Evolutionary conservation across 2,113 vertebrate genomes (phyloP), one percentile per base, ranked within the genome.

Genomic region (Malaclemys terrapin): DNA sequence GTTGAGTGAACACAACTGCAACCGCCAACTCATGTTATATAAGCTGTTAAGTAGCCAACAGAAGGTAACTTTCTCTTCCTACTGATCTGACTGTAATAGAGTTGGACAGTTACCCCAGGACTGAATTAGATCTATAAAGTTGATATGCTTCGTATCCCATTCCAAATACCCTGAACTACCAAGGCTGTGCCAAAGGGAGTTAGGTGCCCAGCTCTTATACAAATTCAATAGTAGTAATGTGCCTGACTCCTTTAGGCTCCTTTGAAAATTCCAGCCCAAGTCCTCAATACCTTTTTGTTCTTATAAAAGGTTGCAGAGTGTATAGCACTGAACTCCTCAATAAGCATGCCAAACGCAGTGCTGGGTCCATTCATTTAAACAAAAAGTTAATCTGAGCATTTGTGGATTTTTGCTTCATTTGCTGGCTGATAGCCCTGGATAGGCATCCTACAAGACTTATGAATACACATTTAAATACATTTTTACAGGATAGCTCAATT

Each of bases 21-120:
- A 4, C 35, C 5, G 76, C 12, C n/a, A 52, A 14, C n/a, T 47
- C 78, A 0, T 3, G 52, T 31, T 65, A 25, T 24, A 8, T 75
- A 57, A 45, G 45, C 50, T 83, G 42, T 35, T 25, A 0, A n/a
- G 38, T 0, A 45, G 8, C 56, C 35, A 56, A 14, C 69, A n/a
- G 24, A 65, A 62, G 50, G n/a, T 14, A 1, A 59, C 7, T 4
- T 19, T 65, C 45, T 35, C 65, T 14, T 31, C 1, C 45, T 12
- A 0, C 3, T 0, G 1, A 14, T 7, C 8, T 75, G 27, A 1
- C 6, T 27, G 8, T 8, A 4, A n/a, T 22, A 50, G 16, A 7
- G 35, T 35, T n/a, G 42, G n/a, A 65, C 6, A 0, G 0, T 12
- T 49, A 2, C 7, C 6, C 38, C 24, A 65, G 8, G 49, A 5